A percentile compares a stretch with the other conserved stretches of the same genome.
phyloP scores from a whole-genome alignment of 92 coral and sea anemone species.

The Montipora capitata region DNA sequence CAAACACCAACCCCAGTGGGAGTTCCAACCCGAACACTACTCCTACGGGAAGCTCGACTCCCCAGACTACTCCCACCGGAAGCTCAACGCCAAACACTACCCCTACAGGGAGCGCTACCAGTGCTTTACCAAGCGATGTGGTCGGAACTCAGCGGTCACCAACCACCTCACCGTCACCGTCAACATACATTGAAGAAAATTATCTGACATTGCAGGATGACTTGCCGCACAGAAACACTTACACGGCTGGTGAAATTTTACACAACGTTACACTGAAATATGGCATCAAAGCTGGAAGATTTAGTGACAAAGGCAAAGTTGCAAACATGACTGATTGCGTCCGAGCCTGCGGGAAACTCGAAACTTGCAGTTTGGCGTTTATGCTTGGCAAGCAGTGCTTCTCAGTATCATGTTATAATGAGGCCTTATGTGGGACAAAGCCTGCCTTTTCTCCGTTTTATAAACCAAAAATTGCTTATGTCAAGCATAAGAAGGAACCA shows the following conservation, averaged over 20 bases:
- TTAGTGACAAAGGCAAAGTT: slow-evolving; percentile 85
- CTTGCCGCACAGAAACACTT: slow-evolving; percentile 71
- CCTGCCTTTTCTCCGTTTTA: slow-evolving; percentile 89
- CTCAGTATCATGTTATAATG: slow-evolving; percentile 86
- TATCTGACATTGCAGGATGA: slow-evolving; percentile 71
- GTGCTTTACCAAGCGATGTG: not conserved
- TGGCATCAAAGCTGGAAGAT: slow-evolving; percentile 90
- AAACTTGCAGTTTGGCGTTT: slow-evolving; percentile 90
- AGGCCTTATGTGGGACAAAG: slow-evolving; percentile 83
- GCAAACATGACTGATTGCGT: slow-evolving; percentile 86
- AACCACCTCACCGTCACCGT: slow-evolving; percentile 28
- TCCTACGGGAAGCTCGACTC: slow-evolving; percentile 22
- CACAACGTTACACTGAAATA: slow-evolving; percentile 82
- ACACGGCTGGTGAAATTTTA: slow-evolving; percentile 80
- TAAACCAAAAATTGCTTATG: slow-evolving; percentile 89
- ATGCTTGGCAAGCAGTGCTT: slow-evolving; percentile 96
- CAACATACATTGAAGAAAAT: slow-evolving; percentile 59
- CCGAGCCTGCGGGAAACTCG: slow-evolving; percentile 82
- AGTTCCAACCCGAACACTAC: not conserved
- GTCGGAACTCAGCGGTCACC: slow-evolving; percentile 18
- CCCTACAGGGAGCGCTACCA: slow-evolving; percentile 25
- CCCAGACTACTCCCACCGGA: not conserved
- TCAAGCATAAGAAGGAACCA: slow-evolving; percentile 73
- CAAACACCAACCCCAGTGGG: not conserved
- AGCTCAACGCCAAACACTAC: not conserved